A percentile compares a stretch with the other conserved stretches of the same genome.
Evolutionary conservation across 1,140 invertebrate species (phyloP).

Genomic region (Micrasema minimum): DNA sequence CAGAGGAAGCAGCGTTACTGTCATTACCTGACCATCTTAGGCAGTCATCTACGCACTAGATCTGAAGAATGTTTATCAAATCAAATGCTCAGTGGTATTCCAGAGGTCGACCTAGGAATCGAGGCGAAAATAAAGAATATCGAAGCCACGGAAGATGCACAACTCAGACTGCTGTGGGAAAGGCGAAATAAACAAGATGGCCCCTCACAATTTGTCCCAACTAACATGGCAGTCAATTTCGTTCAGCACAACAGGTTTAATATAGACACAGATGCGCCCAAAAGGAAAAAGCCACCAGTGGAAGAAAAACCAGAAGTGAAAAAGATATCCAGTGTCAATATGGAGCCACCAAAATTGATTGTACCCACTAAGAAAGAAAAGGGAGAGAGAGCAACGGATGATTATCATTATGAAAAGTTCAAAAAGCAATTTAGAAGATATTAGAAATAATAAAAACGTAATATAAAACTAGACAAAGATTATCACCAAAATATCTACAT

Average conservation of each 20-base stretch:
- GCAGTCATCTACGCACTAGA: constrained; percentile 80
- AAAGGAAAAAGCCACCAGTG: constrained; percentile 33
- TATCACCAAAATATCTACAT: too few species aligned
- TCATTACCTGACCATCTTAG: constrained; percentile 89
- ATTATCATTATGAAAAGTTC: constrained; percentile 97
- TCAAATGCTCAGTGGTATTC: constrained; percentile 99
- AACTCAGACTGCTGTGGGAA: constrained; percentile 90
- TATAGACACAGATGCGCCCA: constrained; percentile 49
- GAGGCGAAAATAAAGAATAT: constrained; percentile 98
- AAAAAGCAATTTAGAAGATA: constrained; percentile 95
- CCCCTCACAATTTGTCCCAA: constrained; percentile 96
- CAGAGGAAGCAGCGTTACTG: constrained; percentile 86
- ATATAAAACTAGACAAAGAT: too few species aligned
- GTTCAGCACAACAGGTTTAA: constrained; percentile 95
- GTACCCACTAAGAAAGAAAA: constrained; percentile 74
- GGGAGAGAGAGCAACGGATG: constrained; percentile 93
- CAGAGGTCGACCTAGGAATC: constrained; percentile 99
- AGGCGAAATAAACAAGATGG: constrained; percentile 91
- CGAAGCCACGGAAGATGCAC: constrained; percentile 97
- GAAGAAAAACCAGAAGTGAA: constrained; percentile 53
- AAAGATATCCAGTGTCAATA: constrained; percentile 55
- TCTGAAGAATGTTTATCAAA: constrained; percentile 99
- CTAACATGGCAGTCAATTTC: constrained; percentile 98
- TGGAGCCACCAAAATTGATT: constrained; percentile 14
- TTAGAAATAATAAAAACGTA: constrained; percentile 62